Base-by-base conservation (phyloP, 2,113 vertebrate genomes). In the Callopanchax toddi region DNA sequence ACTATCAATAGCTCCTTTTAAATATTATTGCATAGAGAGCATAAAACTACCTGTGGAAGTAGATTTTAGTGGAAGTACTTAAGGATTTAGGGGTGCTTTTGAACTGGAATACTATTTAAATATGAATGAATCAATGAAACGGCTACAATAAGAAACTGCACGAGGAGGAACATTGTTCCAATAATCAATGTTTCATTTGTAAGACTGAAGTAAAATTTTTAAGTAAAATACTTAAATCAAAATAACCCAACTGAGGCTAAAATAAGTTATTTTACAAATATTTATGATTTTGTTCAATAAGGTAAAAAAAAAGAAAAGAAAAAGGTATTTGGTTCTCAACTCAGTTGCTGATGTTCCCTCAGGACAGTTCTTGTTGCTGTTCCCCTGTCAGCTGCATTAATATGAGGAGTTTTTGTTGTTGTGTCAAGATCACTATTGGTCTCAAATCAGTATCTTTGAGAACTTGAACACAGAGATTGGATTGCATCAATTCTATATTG, bases 371-470 rank as follows among this genome's bases (percentile, higher is more conserved):
- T 58, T 7, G 45, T 72, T 21, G 13, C 7, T 58, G 62, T 74
- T 71, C 53, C 18, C 36, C 52, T 76, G 70, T 78, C 53, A 49
- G 74, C 81, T 76, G 76, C 71, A 85, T 80, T 56, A 81, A 81
- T 67, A 54, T 44, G 73, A 53, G 56, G 43, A 76, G 80, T 70
- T 84, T 85, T 87, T 77, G 87, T 84, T 80, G 85, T 32, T 13
- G 75, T 71, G 67, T 85, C 63, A 40, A 74, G 60, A 87, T 90
- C 86, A 74, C 84, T 82, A 53, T 16, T 17, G 25, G 54, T 63
- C 71, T 78, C 48, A 43, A 64, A 81, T 89, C 87, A 71, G 88
- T 88, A 82, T 29, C 81, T 78, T 74, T 71, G 81, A 53, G 79
- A 85, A 71, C 60, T 55, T 70, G 65, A 46, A 67, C 63, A 68